Conservation (phyloP, 2,113 vertebrate species). For the Epinephelus lanceolatus region DNA sequence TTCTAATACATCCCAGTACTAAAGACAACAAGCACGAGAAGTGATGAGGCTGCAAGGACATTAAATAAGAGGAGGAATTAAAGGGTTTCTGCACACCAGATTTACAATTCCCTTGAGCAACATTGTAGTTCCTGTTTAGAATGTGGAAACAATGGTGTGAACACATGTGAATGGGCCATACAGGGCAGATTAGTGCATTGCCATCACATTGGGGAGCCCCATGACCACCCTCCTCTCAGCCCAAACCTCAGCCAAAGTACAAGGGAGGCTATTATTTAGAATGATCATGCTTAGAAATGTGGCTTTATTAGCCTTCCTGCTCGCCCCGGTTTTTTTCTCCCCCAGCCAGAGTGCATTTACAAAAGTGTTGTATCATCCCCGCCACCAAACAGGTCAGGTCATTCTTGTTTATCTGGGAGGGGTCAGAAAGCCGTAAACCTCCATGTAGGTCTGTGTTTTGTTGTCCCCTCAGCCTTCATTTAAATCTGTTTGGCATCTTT, state of each 20-base stretch:
- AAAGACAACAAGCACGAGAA: slow-evolving; percentile 1
- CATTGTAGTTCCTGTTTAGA: slow-evolving; percentile 71
- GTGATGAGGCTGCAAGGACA: slow-evolving; percentile 18
- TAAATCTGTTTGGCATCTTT: slow-evolving; percentile 77
- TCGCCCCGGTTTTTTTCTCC: slow-evolving; percentile 10
- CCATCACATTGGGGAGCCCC: slow-evolving; percentile 77
- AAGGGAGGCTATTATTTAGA: slow-evolving; percentile 75
- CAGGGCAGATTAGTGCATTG: slow-evolving; percentile 76
- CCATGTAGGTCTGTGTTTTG: slow-evolving; percentile 65
- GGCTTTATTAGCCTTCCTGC: slow-evolving; percentile 48
- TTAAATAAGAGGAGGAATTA: slow-evolving; percentile 37
- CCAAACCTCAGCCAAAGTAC: slow-evolving; percentile 72
- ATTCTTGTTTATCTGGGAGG: slow-evolving; percentile 64
- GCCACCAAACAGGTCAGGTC: slow-evolving; percentile 49
- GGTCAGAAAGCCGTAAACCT: slow-evolving; percentile 68
- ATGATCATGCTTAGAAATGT: slow-evolving; percentile 51
- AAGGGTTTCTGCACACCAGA: slow-evolving; percentile 37
- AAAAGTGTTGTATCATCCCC: slow-evolving; percentile 31
- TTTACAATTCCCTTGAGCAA: slow-evolving; percentile 61
- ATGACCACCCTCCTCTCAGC: slow-evolving; percentile 69
- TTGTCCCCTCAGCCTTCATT: slow-evolving; percentile 58
- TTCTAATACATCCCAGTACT: background rate
- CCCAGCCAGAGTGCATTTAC: slow-evolving; percentile 34
- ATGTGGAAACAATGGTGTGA: slow-evolving; percentile 77
- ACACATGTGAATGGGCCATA: slow-evolving; percentile 75